Conservation (phyloP, 2,113 vertebrate genomes). For the Ceratotherium simum region DNA sequence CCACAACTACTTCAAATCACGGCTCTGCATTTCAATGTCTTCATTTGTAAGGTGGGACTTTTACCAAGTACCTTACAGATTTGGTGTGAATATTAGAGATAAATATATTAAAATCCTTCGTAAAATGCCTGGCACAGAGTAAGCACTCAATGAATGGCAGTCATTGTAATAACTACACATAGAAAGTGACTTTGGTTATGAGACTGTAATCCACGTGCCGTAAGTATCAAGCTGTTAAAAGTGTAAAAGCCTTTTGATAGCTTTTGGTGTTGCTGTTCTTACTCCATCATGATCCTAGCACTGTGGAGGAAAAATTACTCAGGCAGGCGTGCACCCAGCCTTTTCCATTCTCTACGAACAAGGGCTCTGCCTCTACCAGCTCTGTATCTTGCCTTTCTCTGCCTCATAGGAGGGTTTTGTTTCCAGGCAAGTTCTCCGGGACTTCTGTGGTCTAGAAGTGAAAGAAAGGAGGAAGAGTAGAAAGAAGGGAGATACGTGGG, state of each 20-base stretch:
- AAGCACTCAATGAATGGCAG: not conserved
- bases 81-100: not conserved
- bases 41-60: not conserved
- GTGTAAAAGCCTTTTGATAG: not conserved
- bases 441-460: not conserved
- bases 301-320: not conserved
- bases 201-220: not conserved
- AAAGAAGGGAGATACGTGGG: not conserved
- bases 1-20: not conserved
- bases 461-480: not conserved
- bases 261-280: not conserved
- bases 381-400: not conserved
- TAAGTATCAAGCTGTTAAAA: not conserved
- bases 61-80: not conserved
- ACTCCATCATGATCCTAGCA: not conserved
- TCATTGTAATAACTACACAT: not conserved
- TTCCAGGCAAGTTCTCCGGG: not conserved
- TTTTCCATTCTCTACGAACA: not conserved
- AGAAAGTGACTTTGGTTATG: not conserved
- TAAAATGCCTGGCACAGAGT: not conserved
- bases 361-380: not conserved
- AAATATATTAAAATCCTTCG: not conserved
- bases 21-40: slow-evolving; percentile 12
- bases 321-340: not conserved
- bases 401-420: not conserved